Base-by-base conservation (phyloP, 2,113 vertebrate genomes). In the Apistogramma diplotaenia region DNA sequence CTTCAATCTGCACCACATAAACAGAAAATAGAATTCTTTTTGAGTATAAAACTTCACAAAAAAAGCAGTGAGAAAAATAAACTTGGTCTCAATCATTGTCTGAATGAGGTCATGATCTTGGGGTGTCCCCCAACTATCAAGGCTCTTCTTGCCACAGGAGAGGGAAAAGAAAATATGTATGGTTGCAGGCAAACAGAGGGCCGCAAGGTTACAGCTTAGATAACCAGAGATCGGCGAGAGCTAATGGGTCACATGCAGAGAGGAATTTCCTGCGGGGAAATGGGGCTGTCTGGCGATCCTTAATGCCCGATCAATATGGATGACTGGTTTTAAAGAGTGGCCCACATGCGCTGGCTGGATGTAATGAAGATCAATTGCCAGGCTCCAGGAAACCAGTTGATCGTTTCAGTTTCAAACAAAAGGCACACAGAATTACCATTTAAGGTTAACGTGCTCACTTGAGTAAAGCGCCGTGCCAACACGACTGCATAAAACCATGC, bases 241-340 rank as follows among this genome's bases (percentile, higher is more conserved):
- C 21, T 75, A 82, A 59, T 58, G 74, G 33, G 29, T 31, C 29
- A 31, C 65, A 77, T 79, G 9, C 33, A n/a, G 35, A 72, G 71
- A 85, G 58, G 70, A 82, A 29, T 74, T 35, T 18, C 76, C 78
- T 84, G 43, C 13, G 43, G 27, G 76, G 58, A 92, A 87, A 90
- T 79, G 55, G 73, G 65, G 74, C 72, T 4, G 56, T 60, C 19
- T 13, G 67, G 77, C 85, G 78, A 74, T 88, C 73, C 87, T 86
- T 81, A 91, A 87, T 60, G 62, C 55, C 0, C 19, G 54, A 90
- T 93, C 92, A 89, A 93, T 91, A 89, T 49, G 49, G 16, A 75
- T 58, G 83, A 86, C 88, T 78, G 76, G 70, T 84, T 90, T 91
- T 88, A 93, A 92, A 90, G 88, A 87, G 57, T 27, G 72, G 59